Conservation (phyloP, 2,797 vertebrate species). For the Chelon auratus region DNA sequence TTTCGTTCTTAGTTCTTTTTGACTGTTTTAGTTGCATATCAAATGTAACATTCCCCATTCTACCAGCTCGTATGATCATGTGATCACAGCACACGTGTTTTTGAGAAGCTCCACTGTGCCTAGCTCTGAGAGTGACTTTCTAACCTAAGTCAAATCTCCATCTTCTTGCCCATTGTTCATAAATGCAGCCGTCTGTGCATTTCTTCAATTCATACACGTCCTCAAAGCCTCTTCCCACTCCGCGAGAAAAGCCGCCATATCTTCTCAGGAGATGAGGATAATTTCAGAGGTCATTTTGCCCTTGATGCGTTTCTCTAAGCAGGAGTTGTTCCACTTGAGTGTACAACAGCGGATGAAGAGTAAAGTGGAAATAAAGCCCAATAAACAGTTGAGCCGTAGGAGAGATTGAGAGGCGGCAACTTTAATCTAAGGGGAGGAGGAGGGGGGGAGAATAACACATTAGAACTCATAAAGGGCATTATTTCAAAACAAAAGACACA, state of each 20-base stretch:
- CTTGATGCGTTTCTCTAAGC: conserved; percentile 46
- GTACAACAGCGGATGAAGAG: conserved; percentile 49
- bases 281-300: conserved; percentile 58
- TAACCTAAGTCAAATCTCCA: background rate
- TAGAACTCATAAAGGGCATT: conserved; percentile 64
- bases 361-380: conserved; percentile 67
- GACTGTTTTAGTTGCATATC: no score
- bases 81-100: background rate
- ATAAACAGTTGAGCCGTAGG: conserved; percentile 69
- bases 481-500: conserved; percentile 61
- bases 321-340: conserved; percentile 66
- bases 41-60: no score
- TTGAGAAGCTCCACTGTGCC: background rate
- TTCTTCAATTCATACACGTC: conserved; percentile 39
- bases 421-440: conserved; percentile 60
- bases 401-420: conserved; percentile 55
- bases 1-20: no score
- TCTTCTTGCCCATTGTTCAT: conserved; percentile 17
- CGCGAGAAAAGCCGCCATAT: conserved; percentile 16
- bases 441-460: conserved; percentile 51
- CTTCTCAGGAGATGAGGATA: conserved; percentile 29
- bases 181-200: conserved; percentile 22
- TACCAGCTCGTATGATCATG: no score
- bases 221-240: conserved; percentile 29
- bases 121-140: conserved; percentile 5